Percentiles rank a stretch among this genome's conserved stretches.
Evolutionary conservation across 2,113 vertebrate genomes (phyloP).

Genomic region (Dissostichus mawsoni): DNA sequence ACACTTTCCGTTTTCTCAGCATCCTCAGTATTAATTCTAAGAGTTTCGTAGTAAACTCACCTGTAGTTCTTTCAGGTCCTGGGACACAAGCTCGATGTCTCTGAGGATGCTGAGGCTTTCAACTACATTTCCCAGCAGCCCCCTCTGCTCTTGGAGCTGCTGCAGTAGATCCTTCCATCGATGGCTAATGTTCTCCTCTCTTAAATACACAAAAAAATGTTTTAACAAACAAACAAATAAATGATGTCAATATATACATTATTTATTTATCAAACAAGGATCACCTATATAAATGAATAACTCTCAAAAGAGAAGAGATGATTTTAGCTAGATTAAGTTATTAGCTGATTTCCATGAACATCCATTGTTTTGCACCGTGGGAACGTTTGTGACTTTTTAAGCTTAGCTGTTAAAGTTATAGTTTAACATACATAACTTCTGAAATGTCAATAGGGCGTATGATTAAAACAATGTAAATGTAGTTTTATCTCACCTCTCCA

Average conservation of each 20-base stretch:
- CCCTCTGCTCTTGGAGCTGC: conserved; percentile 82
- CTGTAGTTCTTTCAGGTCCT: conserved; percentile 89
- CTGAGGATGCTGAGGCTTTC: conserved; percentile 83
- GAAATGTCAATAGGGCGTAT: too few species aligned
- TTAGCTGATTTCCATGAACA: too few species aligned
- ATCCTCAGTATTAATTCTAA: not conserved
- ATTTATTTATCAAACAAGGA: too few species aligned
- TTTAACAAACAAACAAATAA: not conserved
- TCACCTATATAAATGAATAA: too few species aligned
- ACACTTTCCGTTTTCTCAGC: too few species aligned
- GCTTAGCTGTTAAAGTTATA: too few species aligned
- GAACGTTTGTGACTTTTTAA: too few species aligned
- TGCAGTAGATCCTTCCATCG: conserved; percentile 87
- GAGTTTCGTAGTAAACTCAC: conserved; percentile 64
- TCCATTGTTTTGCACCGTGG: too few species aligned
- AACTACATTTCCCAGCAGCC: conserved; percentile 70
- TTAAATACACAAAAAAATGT: conserved; percentile 17
- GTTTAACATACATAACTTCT: too few species aligned
- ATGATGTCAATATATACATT: too few species aligned
- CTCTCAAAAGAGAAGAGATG: too few species aligned
- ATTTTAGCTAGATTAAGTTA: too few species aligned
- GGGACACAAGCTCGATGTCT: conserved; percentile 82
- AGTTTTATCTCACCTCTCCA: conserved; percentile 73
- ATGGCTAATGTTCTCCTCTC: conserved; percentile 77
- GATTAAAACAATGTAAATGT: not conserved